phyloP scores from a whole-genome alignment of 1,140 invertebrate species.

The Drosophila grimshawi region DNA sequence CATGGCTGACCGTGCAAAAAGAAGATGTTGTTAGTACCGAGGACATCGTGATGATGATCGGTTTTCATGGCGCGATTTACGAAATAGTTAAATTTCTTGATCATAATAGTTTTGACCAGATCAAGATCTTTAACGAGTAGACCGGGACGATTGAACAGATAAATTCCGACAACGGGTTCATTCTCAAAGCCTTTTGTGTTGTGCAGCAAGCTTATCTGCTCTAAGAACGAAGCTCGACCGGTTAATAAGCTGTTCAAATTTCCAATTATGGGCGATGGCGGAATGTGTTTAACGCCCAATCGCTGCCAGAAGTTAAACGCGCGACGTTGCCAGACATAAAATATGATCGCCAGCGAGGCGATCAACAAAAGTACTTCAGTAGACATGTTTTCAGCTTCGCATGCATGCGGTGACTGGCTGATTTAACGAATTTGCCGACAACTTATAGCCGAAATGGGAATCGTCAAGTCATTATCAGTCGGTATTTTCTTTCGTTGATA shows the following conservation, averaged over 20 bases:
- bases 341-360: conserved; percentile 44
- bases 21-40: conserved; percentile 72
- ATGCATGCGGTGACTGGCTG: conserved; percentile 25
- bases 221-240: conserved; percentile 31
- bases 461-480: neutral
- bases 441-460: neutral
- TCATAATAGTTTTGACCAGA: conserved; percentile 85
- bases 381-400: conserved; percentile 40
- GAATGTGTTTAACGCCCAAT: conserved; percentile 80
- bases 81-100: conserved; percentile 85
- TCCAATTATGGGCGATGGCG: conserved; percentile 73
- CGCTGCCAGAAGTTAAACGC: conserved; percentile 79
- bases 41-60: conserved; percentile 61
- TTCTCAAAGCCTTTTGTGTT: conserved; percentile 51
- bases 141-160: conserved; percentile 81
- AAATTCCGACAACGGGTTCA: conserved; percentile 80
- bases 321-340: conserved; percentile 58
- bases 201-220: conserved; percentile 57
- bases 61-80: conserved; percentile 59
- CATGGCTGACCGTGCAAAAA: conserved; percentile 78
- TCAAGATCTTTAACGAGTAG: conserved; percentile 85
- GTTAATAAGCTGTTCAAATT: conserved; percentile 62
- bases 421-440: too few relatives aligned
- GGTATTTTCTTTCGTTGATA: neutral
- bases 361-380: conserved; percentile 50